Base-by-base conservation (phyloP, 1,140 invertebrate species). In the Drosophila azteca region DNA sequence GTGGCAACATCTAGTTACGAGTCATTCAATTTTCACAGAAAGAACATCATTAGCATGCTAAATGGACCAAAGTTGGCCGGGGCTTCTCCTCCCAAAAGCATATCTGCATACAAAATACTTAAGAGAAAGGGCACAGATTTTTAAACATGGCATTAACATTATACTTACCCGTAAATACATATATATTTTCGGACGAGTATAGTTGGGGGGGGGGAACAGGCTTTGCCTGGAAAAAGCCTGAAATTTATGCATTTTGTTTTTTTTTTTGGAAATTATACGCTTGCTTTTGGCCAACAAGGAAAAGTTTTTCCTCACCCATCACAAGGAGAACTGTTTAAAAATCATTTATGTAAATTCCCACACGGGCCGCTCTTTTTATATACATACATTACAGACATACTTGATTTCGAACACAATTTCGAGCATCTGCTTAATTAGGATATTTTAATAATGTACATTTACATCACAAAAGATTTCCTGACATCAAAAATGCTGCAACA, bases 281-380 rank as follows among this genome's bases (percentile, higher is more conserved):
- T 79, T 29, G 52, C 53, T 53, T 53, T 52, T 51, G 54, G 13
- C 45, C 62, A 79, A 71, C 57, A 60, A 59, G 39, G n/a, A 50
- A 60, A 77, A 82, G 52, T 68, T 77, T 65, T 65, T 44, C 29
- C 58, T 20, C 22, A 2, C 29, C 46, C 24, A 22, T 11, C 11
- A 29, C 43, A 74, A 44, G 13, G 46, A 57, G 70, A 76, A 52
- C 45, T 69, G 49, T 62, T 66, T 54, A 20, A 49, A 62, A 68
- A 55, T 63, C 54, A 73, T 77, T 85, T 85, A 85, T 84, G 81
- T 39, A 69, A 85, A 85, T 77, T 55, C 17, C 1, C 5, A 17
- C 29, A 57, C 39, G 43, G 43, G 0, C 49, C 17, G 51, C 39
- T 43, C 45, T 24, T 15, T 39, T 58, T 61, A 50, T 7, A 20